Base-by-base conservation (phyloP, 2,888 invertebrate genomes). In the Macrophya alboannulata region DNA sequence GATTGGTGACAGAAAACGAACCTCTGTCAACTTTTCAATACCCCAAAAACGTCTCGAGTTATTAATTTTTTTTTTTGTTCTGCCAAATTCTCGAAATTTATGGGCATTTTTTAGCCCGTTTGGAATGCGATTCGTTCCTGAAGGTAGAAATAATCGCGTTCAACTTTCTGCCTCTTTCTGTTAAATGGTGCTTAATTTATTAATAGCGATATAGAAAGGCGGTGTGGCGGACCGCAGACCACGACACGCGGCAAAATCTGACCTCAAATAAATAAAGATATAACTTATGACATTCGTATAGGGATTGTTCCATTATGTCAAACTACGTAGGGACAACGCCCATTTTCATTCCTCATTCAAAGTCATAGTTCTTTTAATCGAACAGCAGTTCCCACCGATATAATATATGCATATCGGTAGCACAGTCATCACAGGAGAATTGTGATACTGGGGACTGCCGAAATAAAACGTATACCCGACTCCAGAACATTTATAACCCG, bases 221-320 rank as follows among this genome's bases (percentile, higher is more conserved):
- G 17, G 25, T 51, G 6, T 15, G 62, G 81, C 43, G 37, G n/a
- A 65, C 81, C 81, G 25, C 81, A 81, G 43, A 81, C 62, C 81
- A 62, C 81, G 77, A 77, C 81, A 81, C 81, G 81, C 65, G 81
- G 25, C 81, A 40, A 83, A 83, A 83, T 65, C 83, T 68, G 37
- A 43, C 68, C 68, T 68, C 48, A 83, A 83, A 83, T 62, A 71
- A 83, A 83, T 83, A 71, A 68, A 83, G 83, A 83, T 48, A 83
- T 83, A 83, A 68, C 83, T 83, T 68, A 83, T 83, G 71, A 83
- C 71, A 68, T 83, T 68, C 37, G 83, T 17, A 48, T 79, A 37
- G 45, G n/a, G 31, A n/a, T 15, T 79, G 59, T 55, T 59, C 45
- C 59, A 59, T 81, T 81, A 25, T 62, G 59, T 62, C 25, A 77